Evolutionary conservation across 2,797 vertebrate genomes (phyloP).

Genomic region (Falco biarmicus): DNA sequence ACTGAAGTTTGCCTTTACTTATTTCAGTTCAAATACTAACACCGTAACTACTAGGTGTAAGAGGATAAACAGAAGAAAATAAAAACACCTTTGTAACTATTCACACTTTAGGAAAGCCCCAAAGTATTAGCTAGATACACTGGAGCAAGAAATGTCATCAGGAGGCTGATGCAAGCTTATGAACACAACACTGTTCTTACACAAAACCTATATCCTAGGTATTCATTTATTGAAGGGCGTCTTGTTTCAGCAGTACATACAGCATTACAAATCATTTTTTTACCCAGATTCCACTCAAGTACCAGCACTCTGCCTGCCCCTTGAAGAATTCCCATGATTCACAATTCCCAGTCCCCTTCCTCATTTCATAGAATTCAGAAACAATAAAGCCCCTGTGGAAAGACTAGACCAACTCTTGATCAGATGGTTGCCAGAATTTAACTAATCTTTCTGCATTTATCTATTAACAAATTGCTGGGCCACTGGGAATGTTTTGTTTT

Average conservation of each 20-base stretch:
- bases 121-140: neutral
- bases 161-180: neutral
- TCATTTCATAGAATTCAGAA: neutral
- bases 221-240: neutral
- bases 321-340: neutral
- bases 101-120: neutral
- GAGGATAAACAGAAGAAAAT: neutral
- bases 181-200: neutral
- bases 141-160: neutral
- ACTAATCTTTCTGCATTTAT: neutral
- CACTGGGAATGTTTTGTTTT: neutral
- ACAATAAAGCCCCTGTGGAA: neutral
- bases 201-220: neutral
- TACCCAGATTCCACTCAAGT: neutral
- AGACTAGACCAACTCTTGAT: neutral
- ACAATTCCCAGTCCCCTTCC: neutral
- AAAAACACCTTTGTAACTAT: neutral
- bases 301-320: neutral
- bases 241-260: neutral
- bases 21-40: neutral
- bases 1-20: neutral
- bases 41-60: neutral
- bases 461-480: neutral
- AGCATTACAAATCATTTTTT: neutral
- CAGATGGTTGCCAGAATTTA: neutral